Base-by-base conservation (phyloP, 2,113 vertebrate species). In the Ammospiza nelsoni region DNA sequence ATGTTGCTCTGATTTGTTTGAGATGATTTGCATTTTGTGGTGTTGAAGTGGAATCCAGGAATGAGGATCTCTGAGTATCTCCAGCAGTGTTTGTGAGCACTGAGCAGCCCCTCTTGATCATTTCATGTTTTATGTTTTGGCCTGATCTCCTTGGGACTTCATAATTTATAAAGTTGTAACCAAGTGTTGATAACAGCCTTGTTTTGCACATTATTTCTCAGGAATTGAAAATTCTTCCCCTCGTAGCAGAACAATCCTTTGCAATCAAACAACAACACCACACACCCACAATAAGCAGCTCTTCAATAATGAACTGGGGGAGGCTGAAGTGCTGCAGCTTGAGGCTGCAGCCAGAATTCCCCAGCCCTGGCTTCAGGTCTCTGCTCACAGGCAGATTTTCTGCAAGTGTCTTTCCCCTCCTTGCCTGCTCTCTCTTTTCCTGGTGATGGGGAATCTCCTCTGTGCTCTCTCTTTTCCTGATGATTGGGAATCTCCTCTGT, bases 221-320 rank as follows among this genome's bases (percentile, higher is more conserved):
- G 82, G 51, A 88, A 19, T 52, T 88, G 43, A 18, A 46, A 71
- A 77, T 57, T 59, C 71, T 77, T 88, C 41, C 23, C 35, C 76
- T 48, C 17, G 39, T 55, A 85, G 63, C 81, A 85, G 84, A 94
- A 82, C 84, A 94, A 85, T 85, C 71, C 84, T 83, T 54, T 41
- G 87, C 75, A 55, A 31, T 63, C 68, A 48, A 67, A 67, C 90
- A 81, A 5, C 67, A 85, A 0, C 83, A 57, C 1, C 73, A 12
- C 94, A 48, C 90, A 4, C 83, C 74, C 89, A 67, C 89, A 19
- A 66, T 59, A 66, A 69, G 12, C 2, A 73, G 41, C 71, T 43
- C 59, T 88, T 62, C 31, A 94, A 46, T 89, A 68, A 79, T 76
- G 81, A 75, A 46, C 13, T 6, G 76, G 92, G 41, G 73, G 66